Base-by-base conservation (phyloP, 2,797 vertebrate genomes). In the Xenops minutus region DNA sequence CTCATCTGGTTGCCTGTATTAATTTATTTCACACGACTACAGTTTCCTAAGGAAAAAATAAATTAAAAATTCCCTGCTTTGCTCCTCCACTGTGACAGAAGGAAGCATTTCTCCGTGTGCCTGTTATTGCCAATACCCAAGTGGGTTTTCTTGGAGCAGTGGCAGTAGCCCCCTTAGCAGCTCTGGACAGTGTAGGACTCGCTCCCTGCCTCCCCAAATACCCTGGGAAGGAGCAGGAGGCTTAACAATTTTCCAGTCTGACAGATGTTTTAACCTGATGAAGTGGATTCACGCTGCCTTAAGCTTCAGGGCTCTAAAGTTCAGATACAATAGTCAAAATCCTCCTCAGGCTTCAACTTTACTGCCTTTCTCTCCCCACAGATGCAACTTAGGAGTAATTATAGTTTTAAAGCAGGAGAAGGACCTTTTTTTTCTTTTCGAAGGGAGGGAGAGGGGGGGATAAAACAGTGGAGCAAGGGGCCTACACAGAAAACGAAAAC, bases 261-360 rank as follows among this genome's bases (percentile, higher is more conserved):
- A 93, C 96, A 96, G 95, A 94, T 97, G 95, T 95, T 97, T 95
- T 95, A 93, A 95, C 94, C 93, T 94, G 91, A 94, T 87, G 85
- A 92, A 92, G 95, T 89, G 63, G 73, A 88, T 94, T 94, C 87
- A 77, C 0, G 37, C 91, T 87, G 89, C 89, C 78, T 93, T 87
- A 79, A 96, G 91, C 95, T 94, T 80, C 44, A 75, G 61, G 82
- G 90, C 59, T 89, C 37, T 46, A 83, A 96, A 96, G 91, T 95
- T 95, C 83, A 86, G 86, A 82, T 92, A 93, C 82, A 82, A 94
- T 79, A 86, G 85, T 78, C 64, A 81, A 85, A 93, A 95, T 84
- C 84, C 67, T 89, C 66, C 37, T 67, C 77, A 26, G 79, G 21
- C 84, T 96, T 66, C 89, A 89, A 96, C 91, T 94, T 94, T 32